Percentiles rank a stretch among this genome's conserved stretches.
phyloP scores from a whole-genome alignment of 2,113 vertebrate species.

The Regulus satrapa region DNA sequence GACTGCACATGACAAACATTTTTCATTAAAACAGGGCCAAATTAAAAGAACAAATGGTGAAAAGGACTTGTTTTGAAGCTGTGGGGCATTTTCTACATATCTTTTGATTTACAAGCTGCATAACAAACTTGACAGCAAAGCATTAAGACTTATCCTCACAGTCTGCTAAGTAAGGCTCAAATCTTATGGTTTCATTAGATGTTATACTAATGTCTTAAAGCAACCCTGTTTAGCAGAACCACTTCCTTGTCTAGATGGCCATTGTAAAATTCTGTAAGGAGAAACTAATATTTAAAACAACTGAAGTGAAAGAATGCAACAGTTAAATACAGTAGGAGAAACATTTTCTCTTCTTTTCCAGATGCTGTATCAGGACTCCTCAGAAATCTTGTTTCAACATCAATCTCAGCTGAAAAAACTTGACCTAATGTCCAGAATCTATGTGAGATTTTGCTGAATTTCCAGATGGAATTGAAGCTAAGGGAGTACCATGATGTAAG shows the following conservation, averaged over 20 bases:
- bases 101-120: background rate
- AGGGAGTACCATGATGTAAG: background rate
- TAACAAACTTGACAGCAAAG: background rate
- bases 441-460: background rate
- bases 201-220: background rate
- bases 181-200: background rate
- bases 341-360: background rate
- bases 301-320: background rate
- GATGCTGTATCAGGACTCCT: background rate
- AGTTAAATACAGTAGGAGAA: background rate
- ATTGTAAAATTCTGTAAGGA: background rate
- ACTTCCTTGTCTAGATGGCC: background rate
- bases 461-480: background rate
- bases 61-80: background rate
- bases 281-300: background rate
- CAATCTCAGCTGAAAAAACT: background rate
- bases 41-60: background rate
- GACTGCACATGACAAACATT: background rate
- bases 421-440: background rate
- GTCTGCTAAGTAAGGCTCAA: background rate
- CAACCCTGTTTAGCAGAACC: background rate
- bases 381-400: background rate
- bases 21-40: background rate
- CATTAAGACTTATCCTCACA: background rate
- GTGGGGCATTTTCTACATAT: rapidly evolving